phyloP scores from a whole-genome alignment of 2,797 vertebrate genomes.

The Halcyon smyrnensis region DNA sequence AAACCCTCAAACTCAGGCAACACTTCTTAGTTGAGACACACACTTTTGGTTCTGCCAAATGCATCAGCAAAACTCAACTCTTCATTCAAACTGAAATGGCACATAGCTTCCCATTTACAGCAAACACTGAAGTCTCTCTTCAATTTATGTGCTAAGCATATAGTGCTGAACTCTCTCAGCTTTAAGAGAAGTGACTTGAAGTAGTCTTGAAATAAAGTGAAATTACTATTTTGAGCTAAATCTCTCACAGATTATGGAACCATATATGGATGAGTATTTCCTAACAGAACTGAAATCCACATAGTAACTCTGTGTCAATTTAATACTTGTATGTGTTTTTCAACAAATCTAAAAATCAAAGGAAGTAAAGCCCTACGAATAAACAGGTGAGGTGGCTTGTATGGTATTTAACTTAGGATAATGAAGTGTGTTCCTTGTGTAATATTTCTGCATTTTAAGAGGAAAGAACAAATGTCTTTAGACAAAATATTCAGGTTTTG shows the following conservation, averaged over 20 bases:
- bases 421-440: neutral
- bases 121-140: neutral
- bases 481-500: neutral
- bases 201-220: neutral
- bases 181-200: neutral
- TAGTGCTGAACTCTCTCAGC: neutral
- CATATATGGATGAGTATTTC: neutral
- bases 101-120: neutral
- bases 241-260: neutral
- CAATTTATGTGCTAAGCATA: neutral
- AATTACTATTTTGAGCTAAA: neutral
- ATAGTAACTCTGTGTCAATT: neutral
- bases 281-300: neutral
- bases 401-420: neutral
- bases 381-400: neutral
- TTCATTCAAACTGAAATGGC: neutral
- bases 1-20: neutral
- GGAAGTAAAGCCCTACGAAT: neutral
- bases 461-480: neutral
- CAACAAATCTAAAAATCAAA: neutral
- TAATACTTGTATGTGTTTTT: neutral
- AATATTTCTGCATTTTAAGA: neutral
- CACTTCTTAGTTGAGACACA: neutral
- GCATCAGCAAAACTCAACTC: neutral
- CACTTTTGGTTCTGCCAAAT: neutral